Percentiles rank a stretch among this genome's conserved stretches.
Evolutionary conservation across 2,888 invertebrate genomes (phyloP).

Genomic region (Thelaira solivaga): DNA sequence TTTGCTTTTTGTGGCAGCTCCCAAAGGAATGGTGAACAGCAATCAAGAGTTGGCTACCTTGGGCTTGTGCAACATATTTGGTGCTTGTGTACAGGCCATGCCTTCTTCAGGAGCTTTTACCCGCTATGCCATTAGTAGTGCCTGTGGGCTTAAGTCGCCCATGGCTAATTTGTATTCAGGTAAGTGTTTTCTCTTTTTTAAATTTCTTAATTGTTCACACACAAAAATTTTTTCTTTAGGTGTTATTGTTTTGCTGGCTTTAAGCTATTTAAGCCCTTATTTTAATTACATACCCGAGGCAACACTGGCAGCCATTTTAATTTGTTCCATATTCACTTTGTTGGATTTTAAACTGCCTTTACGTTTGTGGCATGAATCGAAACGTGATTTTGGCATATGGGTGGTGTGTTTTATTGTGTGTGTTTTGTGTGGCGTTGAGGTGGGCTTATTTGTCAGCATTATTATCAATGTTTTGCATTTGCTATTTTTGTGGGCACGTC

Average conservation of each 20-base stretch:
- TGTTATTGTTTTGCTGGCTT: constrained; percentile 86
- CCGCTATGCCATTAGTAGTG: constrained; percentile 91
- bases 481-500: constrained; percentile 84
- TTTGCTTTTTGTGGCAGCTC: constrained; percentile 78
- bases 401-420: constrained; percentile 83
- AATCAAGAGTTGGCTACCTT: constrained; percentile 94
- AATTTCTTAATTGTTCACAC: neutral
- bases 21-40: constrained; percentile 85
- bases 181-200: constrained; percentile 39
- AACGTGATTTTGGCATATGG: constrained; percentile 83
- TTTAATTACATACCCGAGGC: constrained; percentile 92
- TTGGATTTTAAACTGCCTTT: constrained; percentile 74
- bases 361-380: constrained; percentile 80
- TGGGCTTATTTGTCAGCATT: constrained; percentile 87
- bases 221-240: constrained; percentile 78
- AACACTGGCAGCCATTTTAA: constrained; percentile 91
- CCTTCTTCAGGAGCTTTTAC: constrained; percentile 92
- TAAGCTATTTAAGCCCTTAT: constrained; percentile 91
- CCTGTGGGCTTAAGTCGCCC: constrained; percentile 91
- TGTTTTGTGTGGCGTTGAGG: constrained; percentile 85
- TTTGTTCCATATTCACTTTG: constrained; percentile 84
- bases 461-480: constrained; percentile 81
- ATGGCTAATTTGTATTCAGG: constrained; percentile 78
- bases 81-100: constrained; percentile 91
- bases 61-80: constrained; percentile 88